Percentiles rank a stretch among this genome's conserved stretches.
Evolutionary conservation across 2,888 invertebrate species (phyloP).

Genomic region (Machimus atricapillus): DNA sequence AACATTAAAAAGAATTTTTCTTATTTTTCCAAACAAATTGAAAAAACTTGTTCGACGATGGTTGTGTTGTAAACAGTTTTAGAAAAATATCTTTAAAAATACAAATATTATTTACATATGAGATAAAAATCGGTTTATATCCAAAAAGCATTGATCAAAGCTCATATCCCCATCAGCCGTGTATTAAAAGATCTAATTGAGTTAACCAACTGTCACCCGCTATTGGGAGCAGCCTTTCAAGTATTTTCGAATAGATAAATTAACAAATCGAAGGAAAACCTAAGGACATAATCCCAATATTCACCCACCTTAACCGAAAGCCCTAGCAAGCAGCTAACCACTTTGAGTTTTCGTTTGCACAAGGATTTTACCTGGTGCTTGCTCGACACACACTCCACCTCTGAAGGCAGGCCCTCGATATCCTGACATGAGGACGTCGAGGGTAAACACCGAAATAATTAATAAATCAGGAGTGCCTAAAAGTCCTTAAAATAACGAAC

Average conservation of each 20-base stretch:
- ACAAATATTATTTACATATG: background rate
- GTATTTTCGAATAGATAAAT: background rate
- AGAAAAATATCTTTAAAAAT: too few relatives aligned
- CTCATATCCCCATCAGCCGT: too few relatives aligned
- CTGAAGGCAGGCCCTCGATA: background rate
- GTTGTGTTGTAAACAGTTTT: too few relatives aligned
- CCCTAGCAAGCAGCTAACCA: background rate
- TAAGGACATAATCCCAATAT: background rate
- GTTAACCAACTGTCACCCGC: background rate
- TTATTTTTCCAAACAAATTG: too few relatives aligned
- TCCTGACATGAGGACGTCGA: background rate
- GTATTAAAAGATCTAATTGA: background rate
- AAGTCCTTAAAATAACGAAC: background rate
- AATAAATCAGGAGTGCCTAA: background rate
- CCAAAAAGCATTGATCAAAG: too few relatives aligned
- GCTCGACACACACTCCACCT: background rate
- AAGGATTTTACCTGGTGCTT: background rate
- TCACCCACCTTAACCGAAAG: background rate
- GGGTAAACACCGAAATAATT: background rate
- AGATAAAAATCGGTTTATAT: background rate
- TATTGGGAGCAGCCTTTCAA: background rate
- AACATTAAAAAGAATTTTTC: too few relatives aligned
- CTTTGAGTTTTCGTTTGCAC: background rate
- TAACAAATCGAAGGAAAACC: background rate
- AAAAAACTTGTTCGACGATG: too few relatives aligned